A percentile compares a stretch with the other conserved stretches of the same genome.
Conservation (phyloP, 1,140 invertebrate genomes). For the Diachasmimorpha longicaudata region DNA sequence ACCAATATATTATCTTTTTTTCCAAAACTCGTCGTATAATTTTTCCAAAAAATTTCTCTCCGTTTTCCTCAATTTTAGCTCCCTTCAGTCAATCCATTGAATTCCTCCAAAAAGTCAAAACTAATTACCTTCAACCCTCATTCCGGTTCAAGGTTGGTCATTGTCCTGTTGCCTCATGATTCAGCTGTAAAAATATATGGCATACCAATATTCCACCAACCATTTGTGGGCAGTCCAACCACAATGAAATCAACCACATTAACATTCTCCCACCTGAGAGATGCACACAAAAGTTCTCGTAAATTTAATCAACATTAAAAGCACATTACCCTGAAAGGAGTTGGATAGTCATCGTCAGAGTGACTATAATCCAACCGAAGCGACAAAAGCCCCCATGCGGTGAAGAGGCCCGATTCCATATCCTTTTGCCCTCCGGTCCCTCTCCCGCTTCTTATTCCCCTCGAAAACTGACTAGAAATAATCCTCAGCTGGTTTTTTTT, state of each 20-base stretch:
- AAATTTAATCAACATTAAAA: slow-evolving; percentile 38
- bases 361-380: slow-evolving; percentile 29
- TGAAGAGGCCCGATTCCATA: slow-evolving; percentile 1
- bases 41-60: too few relatives aligned
- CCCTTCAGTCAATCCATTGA: too few relatives aligned
- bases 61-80: too few relatives aligned
- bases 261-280: background rate
- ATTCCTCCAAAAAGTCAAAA: background rate
- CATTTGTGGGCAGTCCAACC: background rate
- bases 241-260: background rate
- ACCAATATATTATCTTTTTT: too few relatives aligned
- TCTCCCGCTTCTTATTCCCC: background rate
- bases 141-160: background rate
- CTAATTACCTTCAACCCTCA: background rate
- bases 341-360: slow-evolving; percentile 24
- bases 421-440: background rate
- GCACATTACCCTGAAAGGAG: slow-evolving; percentile 30
- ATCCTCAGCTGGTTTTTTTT: slow-evolving; percentile 3
- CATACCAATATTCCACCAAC: background rate
- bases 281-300: slow-evolving; percentile 20
- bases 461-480: background rate
- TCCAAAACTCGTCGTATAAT: too few relatives aligned
- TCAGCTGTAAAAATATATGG: background rate
- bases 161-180: background rate
- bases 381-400: slow-evolving; percentile 26